Conservation (phyloP, 2,797 vertebrate species). For the Huso huso region DNA sequence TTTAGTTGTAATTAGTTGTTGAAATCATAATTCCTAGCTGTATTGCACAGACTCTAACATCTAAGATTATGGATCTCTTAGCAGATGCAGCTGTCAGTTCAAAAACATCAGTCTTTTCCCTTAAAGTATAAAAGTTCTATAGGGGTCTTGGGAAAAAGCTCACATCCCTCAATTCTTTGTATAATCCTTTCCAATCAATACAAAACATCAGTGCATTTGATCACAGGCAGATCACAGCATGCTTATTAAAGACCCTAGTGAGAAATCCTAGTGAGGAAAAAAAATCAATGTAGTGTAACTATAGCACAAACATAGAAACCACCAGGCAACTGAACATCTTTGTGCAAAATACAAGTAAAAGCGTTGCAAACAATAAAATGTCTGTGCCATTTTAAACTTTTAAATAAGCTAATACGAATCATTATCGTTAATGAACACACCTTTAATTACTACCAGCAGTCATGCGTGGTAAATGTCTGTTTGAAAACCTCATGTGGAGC, state of each 20-base stretch:
- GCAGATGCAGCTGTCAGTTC: neutral
- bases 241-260: neutral
- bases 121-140: neutral
- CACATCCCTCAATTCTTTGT: slow-evolving; percentile 3
- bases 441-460: too few relatives aligned
- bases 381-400: too few relatives aligned
- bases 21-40: neutral
- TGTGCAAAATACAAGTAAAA: neutral
- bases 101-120: neutral
- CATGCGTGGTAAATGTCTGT: too few relatives aligned
- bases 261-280: neutral
- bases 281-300: neutral
- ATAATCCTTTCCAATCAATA: neutral
- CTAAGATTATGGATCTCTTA: neutral
- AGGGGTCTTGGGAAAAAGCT: neutral
- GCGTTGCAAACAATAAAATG: too few relatives aligned
- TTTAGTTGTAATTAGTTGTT: neutral
- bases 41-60: neutral
- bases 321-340: neutral
- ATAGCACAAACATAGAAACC: neutral
- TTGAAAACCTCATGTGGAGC: too few relatives aligned
- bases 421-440: too few relatives aligned
- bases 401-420: too few relatives aligned
- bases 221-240: neutral
- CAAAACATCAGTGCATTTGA: neutral